Evolutionary conservation across 2,888 invertebrate species (phyloP).

Genomic region (Perizoma affinitatum): DNA sequence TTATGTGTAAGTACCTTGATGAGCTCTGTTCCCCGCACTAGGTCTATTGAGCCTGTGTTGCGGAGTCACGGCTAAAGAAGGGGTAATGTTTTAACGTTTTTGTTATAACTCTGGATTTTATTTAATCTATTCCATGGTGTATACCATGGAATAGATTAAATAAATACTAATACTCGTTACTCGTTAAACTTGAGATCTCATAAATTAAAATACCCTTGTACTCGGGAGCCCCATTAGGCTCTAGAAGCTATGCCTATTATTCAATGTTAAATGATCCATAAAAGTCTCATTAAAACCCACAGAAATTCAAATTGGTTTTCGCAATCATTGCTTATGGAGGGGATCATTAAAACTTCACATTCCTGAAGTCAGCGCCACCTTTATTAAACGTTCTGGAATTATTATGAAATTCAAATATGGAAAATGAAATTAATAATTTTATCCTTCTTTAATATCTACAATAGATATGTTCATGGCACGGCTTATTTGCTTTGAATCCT

Average conservation of each 20-base stretch:
- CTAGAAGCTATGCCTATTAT: conserved; percentile 15
- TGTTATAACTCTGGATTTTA: too few species aligned
- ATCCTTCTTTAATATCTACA: too few species aligned
- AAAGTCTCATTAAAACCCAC: conserved; percentile 40
- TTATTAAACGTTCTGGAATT: conserved; percentile 4
- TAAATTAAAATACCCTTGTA: conserved; percentile 23
- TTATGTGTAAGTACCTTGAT: too few species aligned
- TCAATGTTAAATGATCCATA: conserved; percentile 24
- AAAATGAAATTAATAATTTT: too few species aligned
- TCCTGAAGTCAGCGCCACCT: conserved; percentile 9
- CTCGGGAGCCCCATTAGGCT: conserved; percentile 1
- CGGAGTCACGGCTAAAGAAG: too few species aligned
- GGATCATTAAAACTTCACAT: conserved; percentile 50
- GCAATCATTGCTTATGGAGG: conserved; percentile 43
- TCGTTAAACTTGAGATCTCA: conserved; percentile 3
- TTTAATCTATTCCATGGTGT: background rate
- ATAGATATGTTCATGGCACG: too few species aligned
- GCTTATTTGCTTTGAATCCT: too few species aligned
- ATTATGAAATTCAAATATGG: too few species aligned
- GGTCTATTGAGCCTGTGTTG: too few species aligned
- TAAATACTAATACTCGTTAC: background rate
- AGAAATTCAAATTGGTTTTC: conserved; percentile 47
- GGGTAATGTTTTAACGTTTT: too few species aligned
- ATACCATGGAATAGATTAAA: background rate
- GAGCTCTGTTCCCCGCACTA: too few species aligned